Evolutionary conservation across 64 coral and sea anemone genomes (phyloP).

Genomic region (Actinia equina): DNA sequence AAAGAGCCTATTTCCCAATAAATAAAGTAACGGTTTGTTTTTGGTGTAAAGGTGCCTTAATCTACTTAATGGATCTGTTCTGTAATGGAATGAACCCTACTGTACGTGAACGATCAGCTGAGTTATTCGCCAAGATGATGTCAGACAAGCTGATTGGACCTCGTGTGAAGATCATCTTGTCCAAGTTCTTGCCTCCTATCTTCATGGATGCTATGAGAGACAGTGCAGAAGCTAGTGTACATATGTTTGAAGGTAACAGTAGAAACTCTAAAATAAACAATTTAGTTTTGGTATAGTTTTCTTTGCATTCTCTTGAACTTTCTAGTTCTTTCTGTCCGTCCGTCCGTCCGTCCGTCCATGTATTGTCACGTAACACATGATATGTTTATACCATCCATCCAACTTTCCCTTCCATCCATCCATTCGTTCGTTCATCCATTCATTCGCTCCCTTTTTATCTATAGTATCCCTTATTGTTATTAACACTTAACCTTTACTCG

Average conservation of each 20-base stretch:
- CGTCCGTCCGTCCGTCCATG: not conserved
- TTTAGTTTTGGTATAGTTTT: not conserved
- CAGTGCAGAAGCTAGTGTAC: constrained; percentile 88
- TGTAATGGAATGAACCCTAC: constrained; percentile 82
- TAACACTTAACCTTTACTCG: not conserved
- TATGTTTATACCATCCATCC: not conserved
- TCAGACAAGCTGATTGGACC: constrained; percentile 97
- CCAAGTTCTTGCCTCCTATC: constrained; percentile 92
- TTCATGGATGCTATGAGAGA: constrained; percentile 98
- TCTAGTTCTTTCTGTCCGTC: not conserved
- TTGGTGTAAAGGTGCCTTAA: constrained; percentile 65
- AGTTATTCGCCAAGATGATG: constrained; percentile 98
- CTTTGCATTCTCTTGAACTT: not conserved
- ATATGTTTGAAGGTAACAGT: constrained; percentile 89
- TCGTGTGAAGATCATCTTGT: constrained; percentile 89
- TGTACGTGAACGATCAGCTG: constrained; percentile 78
- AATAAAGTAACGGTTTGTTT: not conserved
- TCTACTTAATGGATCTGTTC: constrained; percentile 91
- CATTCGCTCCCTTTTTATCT: not conserved
- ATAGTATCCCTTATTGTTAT: not conserved
- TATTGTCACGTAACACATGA: not conserved
- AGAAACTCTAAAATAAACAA: too few species aligned
- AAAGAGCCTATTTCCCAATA: too few species aligned
- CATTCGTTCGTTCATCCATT: not conserved
- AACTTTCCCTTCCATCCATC: not conserved